phyloP scores from a whole-genome alignment of 2,113 vertebrate species.

The Pterocles orientalis region DNA sequence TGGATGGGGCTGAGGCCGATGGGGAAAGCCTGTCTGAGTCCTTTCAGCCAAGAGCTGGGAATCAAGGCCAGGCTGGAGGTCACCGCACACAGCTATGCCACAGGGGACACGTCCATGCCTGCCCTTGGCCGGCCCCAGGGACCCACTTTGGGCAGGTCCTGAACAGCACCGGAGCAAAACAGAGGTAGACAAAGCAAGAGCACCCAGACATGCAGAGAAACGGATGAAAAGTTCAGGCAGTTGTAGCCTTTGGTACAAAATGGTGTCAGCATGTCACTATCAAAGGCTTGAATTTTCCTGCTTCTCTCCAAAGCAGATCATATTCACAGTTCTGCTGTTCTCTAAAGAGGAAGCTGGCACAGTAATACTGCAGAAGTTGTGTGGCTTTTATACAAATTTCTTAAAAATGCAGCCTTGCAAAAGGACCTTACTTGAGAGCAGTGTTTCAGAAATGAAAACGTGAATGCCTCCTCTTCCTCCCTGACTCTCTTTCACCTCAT shows the following conservation, averaged over 20 bases:
- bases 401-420: not conserved
- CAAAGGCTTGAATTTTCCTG: not conserved
- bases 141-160: not conserved
- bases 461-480: not conserved
- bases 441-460: not conserved
- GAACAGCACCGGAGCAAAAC: fast-evolving
- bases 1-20: fast-evolving
- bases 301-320: fast-evolving
- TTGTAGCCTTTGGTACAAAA: not conserved
- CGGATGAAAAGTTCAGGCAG: not conserved
- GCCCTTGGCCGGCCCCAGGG: not conserved
- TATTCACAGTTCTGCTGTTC: not conserved
- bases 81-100: fast-evolving
- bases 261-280: not conserved
- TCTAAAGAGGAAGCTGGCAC: not conserved
- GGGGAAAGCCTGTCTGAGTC: not conserved
- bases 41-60: not conserved
- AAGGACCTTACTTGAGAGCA: fast-evolving
- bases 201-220: not conserved
- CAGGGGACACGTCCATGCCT: fast-evolving
- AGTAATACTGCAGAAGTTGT: not conserved
- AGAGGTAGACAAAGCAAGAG: not conserved
- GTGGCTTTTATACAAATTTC: not conserved
- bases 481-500: not conserved
- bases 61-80: not conserved